Evolutionary conservation across 2,113 vertebrate genomes (phyloP).

Genomic region (Dromas ardeola): DNA sequence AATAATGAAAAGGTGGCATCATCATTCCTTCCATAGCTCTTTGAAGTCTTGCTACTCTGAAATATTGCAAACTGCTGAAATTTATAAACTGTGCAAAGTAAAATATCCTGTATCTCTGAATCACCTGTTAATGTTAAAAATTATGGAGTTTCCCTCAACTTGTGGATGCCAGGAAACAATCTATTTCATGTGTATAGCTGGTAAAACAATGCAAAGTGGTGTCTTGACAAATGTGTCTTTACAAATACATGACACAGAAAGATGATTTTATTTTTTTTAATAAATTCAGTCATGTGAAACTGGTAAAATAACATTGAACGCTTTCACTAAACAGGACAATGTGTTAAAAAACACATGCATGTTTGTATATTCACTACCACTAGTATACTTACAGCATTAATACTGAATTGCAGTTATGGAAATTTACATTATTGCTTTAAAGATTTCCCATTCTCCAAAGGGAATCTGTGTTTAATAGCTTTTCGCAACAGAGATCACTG

Average conservation of each 20-base stretch:
- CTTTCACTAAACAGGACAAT: background rate
- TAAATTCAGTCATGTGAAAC: background rate
- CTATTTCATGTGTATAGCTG: slow-evolving; percentile 28
- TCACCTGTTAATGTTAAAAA: slow-evolving; percentile 54
- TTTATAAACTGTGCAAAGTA: slow-evolving; percentile 8
- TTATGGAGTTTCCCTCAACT: background rate
- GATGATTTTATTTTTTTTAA: background rate
- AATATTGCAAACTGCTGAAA: slow-evolving; percentile 9
- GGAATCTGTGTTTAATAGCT: background rate
- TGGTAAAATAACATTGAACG: background rate
- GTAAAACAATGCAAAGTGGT: background rate
- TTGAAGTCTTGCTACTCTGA: slow-evolving; percentile 19
- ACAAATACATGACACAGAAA: background rate
- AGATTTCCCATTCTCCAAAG: background rate
- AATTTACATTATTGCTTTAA: background rate
- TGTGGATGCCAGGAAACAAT: background rate
- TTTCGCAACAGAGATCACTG: background rate
- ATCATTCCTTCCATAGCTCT: slow-evolving; percentile 17
- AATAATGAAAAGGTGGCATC: slow-evolving; percentile 40
- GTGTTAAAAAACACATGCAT: background rate
- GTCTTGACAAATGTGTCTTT: background rate
- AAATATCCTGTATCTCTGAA: slow-evolving; percentile 62
- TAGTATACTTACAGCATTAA: background rate
- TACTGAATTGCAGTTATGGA: background rate
- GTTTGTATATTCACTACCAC: background rate